Conservation (phyloP, 1,140 invertebrate species). For the Hycleus cichorii region DNA sequence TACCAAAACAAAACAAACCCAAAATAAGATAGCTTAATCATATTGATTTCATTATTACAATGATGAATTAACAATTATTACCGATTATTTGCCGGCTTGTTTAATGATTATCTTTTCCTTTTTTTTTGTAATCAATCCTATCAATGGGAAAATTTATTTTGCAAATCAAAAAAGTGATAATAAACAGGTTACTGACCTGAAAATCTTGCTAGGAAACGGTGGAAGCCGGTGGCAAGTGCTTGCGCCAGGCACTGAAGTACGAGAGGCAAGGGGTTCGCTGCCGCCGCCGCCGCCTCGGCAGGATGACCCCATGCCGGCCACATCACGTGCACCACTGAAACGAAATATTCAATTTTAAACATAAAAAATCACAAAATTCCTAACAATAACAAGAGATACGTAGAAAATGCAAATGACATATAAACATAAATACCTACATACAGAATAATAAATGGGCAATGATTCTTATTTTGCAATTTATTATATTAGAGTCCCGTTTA, state of each 20-base stretch:
- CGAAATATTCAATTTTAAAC: constrained; percentile 10
- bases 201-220: constrained; percentile 41
- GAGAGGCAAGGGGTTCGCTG: constrained; percentile 28
- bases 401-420: background rate
- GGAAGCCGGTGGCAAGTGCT: constrained; percentile 38
- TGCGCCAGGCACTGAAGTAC: constrained; percentile 36
- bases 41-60: no score
- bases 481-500: background rate
- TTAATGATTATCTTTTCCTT: no score
- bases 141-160: no score
- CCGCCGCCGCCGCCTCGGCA: constrained; percentile 24
- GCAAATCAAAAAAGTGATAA: no score
- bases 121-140: no score
- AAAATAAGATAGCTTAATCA: no score
- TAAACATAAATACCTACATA: background rate
- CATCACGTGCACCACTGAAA: constrained; percentile 43
- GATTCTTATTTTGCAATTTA: background rate
- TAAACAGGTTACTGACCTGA: constrained; percentile 36
- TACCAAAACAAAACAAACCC: no score
- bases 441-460: background rate
- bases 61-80: no score
- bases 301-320: constrained; percentile 34
- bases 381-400: background rate
- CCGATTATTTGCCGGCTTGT: no score
- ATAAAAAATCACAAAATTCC: background rate